phyloP scores from a whole-genome alignment of 2,113 vertebrate species.

The Bubalus kerabau region DNA sequence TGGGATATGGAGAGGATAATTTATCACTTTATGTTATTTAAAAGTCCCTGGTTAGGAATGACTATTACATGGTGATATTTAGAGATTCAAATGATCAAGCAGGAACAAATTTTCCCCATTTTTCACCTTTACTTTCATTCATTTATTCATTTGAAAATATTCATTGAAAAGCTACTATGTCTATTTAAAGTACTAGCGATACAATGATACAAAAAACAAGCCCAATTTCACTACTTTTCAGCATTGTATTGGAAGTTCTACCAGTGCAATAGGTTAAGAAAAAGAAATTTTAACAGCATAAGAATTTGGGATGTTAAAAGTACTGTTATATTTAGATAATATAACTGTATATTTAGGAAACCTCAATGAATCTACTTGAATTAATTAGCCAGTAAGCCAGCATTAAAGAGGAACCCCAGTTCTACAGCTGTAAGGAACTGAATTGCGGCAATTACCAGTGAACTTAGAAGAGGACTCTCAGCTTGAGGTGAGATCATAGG shows the following conservation, averaged over 20 bases:
- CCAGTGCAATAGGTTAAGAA: not conserved
- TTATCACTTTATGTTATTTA: not conserved
- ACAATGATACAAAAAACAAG: not conserved
- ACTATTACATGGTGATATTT: not conserved
- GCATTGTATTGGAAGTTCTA: not conserved
- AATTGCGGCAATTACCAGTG: not conserved
- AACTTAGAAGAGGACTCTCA: not conserved
- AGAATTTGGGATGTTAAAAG: not conserved
- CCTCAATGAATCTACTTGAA: not conserved
- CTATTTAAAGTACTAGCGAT: not conserved
- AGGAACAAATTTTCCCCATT: not conserved
- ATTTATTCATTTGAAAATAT: slow-evolving; percentile 20
- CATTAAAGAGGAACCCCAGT: not conserved
- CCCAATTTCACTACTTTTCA: not conserved
- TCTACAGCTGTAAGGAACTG: not conserved
- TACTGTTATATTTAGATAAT: not conserved
- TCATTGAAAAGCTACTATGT: not conserved
- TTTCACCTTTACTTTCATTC: not conserved
- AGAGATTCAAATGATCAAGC: not conserved
- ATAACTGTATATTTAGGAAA: not conserved
- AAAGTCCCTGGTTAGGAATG: not conserved
- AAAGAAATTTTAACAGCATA: not conserved
- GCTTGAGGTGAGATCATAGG: not conserved
- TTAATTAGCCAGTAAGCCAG: not conserved
- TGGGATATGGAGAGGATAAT: not conserved